A percentile compares a stretch with the other conserved stretches of the same genome.
These are phyloP conservation scores for Tiaroga cobitis DNA, from an alignment of 2,797 vertebrate genomes.

Conservation along the genomic window DNA sequence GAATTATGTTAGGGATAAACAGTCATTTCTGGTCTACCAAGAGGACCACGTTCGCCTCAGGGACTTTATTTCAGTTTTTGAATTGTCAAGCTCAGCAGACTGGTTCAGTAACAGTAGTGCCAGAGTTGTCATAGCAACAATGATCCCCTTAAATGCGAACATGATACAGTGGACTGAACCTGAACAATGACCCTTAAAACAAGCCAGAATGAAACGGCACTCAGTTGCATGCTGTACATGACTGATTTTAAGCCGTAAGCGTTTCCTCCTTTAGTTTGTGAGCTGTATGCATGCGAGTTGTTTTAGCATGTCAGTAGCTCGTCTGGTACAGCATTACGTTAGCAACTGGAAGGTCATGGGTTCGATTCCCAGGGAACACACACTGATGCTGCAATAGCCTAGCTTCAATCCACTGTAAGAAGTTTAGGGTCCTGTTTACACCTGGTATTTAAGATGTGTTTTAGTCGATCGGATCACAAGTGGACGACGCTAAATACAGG, in stretches of 20 bases:
- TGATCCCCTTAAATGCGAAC: constrained; percentile 15
- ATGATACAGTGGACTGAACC: constrained; percentile 22
- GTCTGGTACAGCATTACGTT: background rate
- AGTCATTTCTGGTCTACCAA: constrained; percentile 11
- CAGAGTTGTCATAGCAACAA: constrained; percentile 21
- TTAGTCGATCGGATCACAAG: no score
- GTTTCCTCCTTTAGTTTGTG: constrained; percentile 41
- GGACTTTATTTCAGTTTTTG: background rate
- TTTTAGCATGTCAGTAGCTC: background rate
- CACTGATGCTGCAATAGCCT: background rate
- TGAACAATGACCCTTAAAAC: constrained; percentile 36
- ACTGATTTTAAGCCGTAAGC: constrained; percentile 35
- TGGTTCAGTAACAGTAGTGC: constrained; percentile 1
- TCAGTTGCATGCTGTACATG: background rate
- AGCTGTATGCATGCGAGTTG: background rate
- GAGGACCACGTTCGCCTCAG: background rate
- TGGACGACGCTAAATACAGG: no score
- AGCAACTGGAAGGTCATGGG: background rate
- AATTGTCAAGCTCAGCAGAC: background rate
- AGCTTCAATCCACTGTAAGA: background rate
- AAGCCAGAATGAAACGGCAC: background rate
- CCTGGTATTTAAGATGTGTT: no score
- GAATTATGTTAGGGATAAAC: constrained; percentile 30
- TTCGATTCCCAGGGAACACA: background rate
- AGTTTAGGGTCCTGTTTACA: no score